Percentiles rank a stretch among this genome's conserved stretches.
phyloP scores from a whole-genome alignment of 2,888 invertebrate genomes.

The Euphydryas editha region DNA sequence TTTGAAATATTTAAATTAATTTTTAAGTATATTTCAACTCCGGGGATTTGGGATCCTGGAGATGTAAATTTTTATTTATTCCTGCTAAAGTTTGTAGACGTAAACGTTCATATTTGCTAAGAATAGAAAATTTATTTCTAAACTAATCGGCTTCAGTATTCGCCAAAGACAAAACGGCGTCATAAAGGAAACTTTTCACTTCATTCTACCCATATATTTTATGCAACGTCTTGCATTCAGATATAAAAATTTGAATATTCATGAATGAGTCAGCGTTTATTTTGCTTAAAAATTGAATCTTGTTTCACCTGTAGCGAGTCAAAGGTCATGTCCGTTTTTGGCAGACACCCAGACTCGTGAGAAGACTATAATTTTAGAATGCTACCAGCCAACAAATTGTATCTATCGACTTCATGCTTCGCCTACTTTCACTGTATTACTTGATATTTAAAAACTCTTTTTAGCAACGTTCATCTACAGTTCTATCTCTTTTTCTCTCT shows the following conservation, averaged over 20 bases:
- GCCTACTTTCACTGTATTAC: slow-evolving; percentile 15
- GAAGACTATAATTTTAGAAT: slow-evolving; percentile 10
- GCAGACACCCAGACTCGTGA: slow-evolving; percentile 20
- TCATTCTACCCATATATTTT: slow-evolving; percentile 1
- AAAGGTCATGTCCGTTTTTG: slow-evolving; percentile 18
- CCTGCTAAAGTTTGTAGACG: not conserved
- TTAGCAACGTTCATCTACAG: not conserved
- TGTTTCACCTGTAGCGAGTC: slow-evolving; percentile 22
- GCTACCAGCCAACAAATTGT: slow-evolving; percentile 27
- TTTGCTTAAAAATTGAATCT: slow-evolving; percentile 22
- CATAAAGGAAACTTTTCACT: slow-evolving; percentile 2
- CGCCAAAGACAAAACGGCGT: not conserved
- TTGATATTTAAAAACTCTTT: slow-evolving; percentile 12
- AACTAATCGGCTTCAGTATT: not conserved
- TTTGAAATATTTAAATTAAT: not conserved
- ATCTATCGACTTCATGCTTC: slow-evolving; percentile 30
- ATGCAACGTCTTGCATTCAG: slow-evolving; percentile 1
- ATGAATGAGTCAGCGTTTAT: slow-evolving; percentile 9
- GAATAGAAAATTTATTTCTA: not conserved
- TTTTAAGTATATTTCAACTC: not conserved
- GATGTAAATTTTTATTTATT: not conserved
- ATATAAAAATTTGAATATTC: slow-evolving; percentile 12
- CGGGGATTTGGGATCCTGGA: not conserved
- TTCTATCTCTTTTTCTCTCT: not conserved
- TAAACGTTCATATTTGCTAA: not conserved